Conservation (phyloP, 2,888 invertebrate genomes). For the Drosophila gaucha region DNA sequence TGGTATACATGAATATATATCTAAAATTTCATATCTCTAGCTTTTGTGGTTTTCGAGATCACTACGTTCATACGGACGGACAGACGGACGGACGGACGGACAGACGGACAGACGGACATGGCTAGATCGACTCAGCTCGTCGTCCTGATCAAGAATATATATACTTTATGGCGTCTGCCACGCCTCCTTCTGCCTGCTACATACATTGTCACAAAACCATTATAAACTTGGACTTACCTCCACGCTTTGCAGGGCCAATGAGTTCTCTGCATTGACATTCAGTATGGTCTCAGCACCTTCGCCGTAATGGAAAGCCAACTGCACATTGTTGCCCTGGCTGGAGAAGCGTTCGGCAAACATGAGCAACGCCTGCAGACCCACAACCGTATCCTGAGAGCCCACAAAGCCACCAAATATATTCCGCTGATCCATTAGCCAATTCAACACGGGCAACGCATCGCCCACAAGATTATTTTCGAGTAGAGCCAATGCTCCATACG, state of each 20-base stretch:
- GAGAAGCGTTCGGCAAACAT: constrained; percentile 86
- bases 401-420: constrained; percentile 89
- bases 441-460: constrained; percentile 86
- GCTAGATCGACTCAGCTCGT: too few species aligned
- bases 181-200: too few species aligned
- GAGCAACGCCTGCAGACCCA: constrained; percentile 90
- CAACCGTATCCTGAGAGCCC: constrained; percentile 91
- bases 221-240: constrained; percentile 86
- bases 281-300: constrained; percentile 85
- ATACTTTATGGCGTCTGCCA: too few species aligned
- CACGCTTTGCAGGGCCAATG: constrained; percentile 92
- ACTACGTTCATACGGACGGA: too few species aligned
- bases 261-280: constrained; percentile 91
- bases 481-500: constrained; percentile 93
- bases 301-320: constrained; percentile 86
- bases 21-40: too few species aligned
- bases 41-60: too few species aligned
- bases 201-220: too few species aligned
- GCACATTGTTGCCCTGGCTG: constrained; percentile 85
- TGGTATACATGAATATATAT: too few species aligned
- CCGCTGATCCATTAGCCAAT: constrained; percentile 90
- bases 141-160: too few species aligned
- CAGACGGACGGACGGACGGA: too few species aligned
- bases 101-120: too few species aligned
- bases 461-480: constrained; percentile 85